Conservation (phyloP, 1,140 invertebrate species). For the Harlomillsia oculata region DNA sequence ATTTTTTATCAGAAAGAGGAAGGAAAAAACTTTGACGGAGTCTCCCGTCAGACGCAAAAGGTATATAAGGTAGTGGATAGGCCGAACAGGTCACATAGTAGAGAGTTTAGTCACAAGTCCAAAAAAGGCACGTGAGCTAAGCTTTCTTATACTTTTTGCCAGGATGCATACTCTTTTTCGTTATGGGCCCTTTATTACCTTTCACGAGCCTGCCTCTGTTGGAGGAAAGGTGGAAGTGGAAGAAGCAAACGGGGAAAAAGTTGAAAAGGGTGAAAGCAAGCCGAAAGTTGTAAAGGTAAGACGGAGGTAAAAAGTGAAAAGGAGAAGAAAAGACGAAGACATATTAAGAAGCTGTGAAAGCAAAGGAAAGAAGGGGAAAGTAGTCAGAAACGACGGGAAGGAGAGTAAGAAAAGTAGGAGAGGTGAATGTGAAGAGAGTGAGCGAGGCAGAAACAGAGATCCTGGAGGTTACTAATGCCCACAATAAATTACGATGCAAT, state of each 20-base stretch:
- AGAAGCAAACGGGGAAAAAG: background rate
- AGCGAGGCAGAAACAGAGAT: constrained; percentile 5
- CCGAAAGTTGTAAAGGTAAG: constrained; percentile 22
- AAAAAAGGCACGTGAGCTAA: too few relatives aligned
- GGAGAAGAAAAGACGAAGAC: constrained; percentile 3
- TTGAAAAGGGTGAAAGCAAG: constrained; percentile 5
- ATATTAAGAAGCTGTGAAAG: constrained; percentile 8
- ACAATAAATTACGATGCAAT: constrained; percentile 34
- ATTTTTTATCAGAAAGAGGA: constrained; percentile 15
- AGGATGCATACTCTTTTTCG: constrained; percentile 10
- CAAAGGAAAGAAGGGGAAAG: constrained; percentile 11
- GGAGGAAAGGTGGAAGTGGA: constrained; percentile 5
- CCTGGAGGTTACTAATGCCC: constrained; percentile 30
- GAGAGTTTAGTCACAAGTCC: too few relatives aligned
- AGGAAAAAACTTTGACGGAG: constrained; percentile 13
- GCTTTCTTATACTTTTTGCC: too few relatives aligned
- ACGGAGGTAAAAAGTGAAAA: constrained; percentile 22
- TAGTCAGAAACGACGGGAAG: background rate
- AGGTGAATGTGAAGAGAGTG: constrained; percentile 2
- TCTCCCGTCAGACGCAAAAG: background rate
- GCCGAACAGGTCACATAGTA: background rate
- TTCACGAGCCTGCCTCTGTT: constrained; percentile 24
- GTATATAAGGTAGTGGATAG: constrained; percentile 10
- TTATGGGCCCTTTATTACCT: constrained; percentile 23
- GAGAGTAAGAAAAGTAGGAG: constrained; percentile 14